Conservation (phyloP, 2,113 vertebrate genomes). For the Nettapus auritus region DNA sequence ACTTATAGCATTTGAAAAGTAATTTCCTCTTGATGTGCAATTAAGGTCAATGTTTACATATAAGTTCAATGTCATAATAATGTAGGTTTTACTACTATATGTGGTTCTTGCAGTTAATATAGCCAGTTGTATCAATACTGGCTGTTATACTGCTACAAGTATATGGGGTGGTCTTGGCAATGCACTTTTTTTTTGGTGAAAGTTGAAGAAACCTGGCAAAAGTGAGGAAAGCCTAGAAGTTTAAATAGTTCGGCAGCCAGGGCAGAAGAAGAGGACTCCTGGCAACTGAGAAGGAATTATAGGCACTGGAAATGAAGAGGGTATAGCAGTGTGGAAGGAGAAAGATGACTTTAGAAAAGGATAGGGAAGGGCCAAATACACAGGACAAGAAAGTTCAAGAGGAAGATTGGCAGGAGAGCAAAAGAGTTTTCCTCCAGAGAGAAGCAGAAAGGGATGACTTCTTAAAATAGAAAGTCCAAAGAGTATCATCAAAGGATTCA, state of each 20-base stretch:
- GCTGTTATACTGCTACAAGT: background rate
- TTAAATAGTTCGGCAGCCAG: background rate
- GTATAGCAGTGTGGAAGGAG: background rate
- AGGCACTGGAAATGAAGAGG: background rate
- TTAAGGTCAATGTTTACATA: conserved; percentile 49
- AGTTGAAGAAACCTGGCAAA: background rate
- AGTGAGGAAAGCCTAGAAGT: background rate
- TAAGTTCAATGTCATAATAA: conserved; percentile 43
- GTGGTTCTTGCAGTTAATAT: conserved; percentile 38
- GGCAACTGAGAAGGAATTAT: background rate
- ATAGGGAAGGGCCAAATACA: conserved; percentile 28
- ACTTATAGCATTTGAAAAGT: conserved; percentile 48
- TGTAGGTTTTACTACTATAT: conserved; percentile 17
- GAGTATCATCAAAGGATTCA: conserved; percentile 70
- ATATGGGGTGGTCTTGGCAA: background rate
- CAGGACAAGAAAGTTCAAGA: conserved; percentile 50
- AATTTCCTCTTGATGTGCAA: conserved; percentile 57
- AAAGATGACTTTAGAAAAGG: conserved; percentile 16
- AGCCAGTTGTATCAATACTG: conserved; percentile 47
- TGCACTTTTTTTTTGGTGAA: background rate
- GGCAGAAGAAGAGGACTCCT: background rate
- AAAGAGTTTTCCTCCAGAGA: conserved; percentile 65
- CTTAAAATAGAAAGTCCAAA: conserved; percentile 68
- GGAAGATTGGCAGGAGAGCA: conserved; percentile 66
- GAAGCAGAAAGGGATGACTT: conserved; percentile 56